A percentile compares a stretch with the other conserved stretches of the same genome.
These are phyloP conservation scores for Pteria penguin DNA, from an alignment of 2,888 invertebrate species.

Conservation along the genomic window DNA sequence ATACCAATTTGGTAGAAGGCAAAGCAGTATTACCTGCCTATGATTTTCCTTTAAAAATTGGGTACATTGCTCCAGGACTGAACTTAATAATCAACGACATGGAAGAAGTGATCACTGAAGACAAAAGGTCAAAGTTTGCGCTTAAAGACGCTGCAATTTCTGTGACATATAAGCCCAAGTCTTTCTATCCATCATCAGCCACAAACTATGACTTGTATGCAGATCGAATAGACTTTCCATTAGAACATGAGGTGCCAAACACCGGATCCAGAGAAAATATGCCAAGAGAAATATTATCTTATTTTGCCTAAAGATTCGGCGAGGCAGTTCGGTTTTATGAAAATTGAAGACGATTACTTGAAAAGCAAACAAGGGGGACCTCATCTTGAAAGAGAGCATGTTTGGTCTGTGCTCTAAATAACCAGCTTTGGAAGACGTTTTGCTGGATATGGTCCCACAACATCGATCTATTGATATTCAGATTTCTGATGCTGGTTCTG, in stretches of 20 bases:
- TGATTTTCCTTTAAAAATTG: conserved; percentile 12
- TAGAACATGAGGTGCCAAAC: background rate
- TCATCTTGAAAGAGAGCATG: background rate
- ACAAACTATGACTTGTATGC: conserved; percentile 6
- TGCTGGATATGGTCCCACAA: background rate
- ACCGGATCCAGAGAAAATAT: background rate
- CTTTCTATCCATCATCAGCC: background rate
- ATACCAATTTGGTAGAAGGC: background rate
- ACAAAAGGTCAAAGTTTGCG: background rate
- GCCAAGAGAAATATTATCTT: background rate
- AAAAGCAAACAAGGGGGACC: background rate
- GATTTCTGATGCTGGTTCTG: conserved; percentile 9
- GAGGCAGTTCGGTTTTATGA: conserved; percentile 1
- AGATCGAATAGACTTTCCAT: background rate
- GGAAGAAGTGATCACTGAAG: background rate
- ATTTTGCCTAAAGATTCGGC: background rate
- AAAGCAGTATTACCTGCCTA: background rate
- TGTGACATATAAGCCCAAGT: conserved; percentile 7
- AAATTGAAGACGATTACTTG: background rate
- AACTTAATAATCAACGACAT: conserved; percentile 4
- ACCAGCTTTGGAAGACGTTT: too few species aligned
- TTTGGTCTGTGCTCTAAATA: background rate
- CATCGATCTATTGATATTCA: conserved; percentile 8
- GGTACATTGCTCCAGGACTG: conserved; percentile 11
- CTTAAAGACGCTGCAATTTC: background rate